These are phyloP conservation scores for Thera obeliscata DNA, from an alignment of 2,888 invertebrate genomes.

Conservation along the genomic window DNA sequence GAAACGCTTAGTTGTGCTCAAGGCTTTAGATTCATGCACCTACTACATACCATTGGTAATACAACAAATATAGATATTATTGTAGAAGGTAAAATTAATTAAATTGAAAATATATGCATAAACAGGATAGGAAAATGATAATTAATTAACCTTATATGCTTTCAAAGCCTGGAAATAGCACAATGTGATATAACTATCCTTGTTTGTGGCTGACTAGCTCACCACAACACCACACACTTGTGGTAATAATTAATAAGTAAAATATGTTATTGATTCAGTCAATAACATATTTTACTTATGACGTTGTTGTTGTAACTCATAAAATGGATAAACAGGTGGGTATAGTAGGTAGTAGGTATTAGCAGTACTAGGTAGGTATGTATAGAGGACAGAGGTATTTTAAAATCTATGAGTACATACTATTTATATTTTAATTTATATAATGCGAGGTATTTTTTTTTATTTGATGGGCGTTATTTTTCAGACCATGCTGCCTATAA, in stretches of 20 bases:
- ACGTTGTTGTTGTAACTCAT: slow-evolving; percentile 15
- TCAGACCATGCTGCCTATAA: no score
- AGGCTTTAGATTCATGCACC: no score
- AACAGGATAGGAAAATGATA: slow-evolving; percentile 12
- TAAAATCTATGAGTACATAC: no score
- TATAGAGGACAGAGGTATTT: no score
- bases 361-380: neutral
- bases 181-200: slow-evolving; percentile 15
- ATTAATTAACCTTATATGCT: neutral
- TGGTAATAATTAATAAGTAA: slow-evolving; percentile 1
- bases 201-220: slow-evolving; percentile 15
- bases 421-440: no score
- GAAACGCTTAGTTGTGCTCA: no score
- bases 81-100: no score
- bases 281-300: slow-evolving; percentile 33
- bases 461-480: no score
- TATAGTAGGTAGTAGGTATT: neutral
- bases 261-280: neutral
- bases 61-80: no score
- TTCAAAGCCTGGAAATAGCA: slow-evolving; percentile 16
- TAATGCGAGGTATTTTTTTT: no score
- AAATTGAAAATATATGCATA: neutral
- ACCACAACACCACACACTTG: slow-evolving; percentile 19
- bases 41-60: no score
- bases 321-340: neutral